Evolutionary conservation across 2,797 vertebrate genomes (phyloP).

Genomic region (Tauraco hartlaubi): DNA sequence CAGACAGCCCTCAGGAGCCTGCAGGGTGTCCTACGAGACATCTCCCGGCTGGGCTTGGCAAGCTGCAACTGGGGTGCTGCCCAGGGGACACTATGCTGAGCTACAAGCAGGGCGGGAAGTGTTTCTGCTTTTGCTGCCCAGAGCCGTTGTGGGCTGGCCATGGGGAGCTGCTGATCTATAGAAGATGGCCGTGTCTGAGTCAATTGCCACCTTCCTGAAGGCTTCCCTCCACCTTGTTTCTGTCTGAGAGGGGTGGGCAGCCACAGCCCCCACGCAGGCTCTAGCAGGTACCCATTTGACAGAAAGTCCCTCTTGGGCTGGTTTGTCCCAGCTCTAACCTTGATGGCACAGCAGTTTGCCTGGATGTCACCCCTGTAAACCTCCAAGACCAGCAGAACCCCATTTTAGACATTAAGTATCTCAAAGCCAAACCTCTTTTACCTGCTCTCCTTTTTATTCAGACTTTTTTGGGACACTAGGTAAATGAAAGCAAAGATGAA

Average conservation of each 20-base stretch:
- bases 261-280: accelerated
- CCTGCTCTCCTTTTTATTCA: not conserved
- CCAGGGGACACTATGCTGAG: not conserved
- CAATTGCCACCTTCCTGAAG: not conserved
- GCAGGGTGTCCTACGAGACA: accelerated
- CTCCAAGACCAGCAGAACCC: not conserved
- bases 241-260: not conserved
- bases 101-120: not conserved
- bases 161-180: not conserved
- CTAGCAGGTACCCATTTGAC: accelerated
- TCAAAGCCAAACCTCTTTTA: not conserved
- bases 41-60: not conserved
- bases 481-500: not conserved
- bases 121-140: not conserved
- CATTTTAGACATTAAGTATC: not conserved
- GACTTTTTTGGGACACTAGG: not conserved
- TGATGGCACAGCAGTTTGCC: not conserved
- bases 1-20: not conserved
- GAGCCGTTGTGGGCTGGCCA: not conserved
- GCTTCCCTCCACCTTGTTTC: not conserved
- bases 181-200: not conserved
- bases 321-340: not conserved
- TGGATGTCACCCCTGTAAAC: not conserved
- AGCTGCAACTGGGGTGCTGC: not conserved
- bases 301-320: not conserved